These are phyloP conservation scores for Pegoplata infirma DNA, from an alignment of 2,888 invertebrate species.

Conservation along the genomic window DNA sequence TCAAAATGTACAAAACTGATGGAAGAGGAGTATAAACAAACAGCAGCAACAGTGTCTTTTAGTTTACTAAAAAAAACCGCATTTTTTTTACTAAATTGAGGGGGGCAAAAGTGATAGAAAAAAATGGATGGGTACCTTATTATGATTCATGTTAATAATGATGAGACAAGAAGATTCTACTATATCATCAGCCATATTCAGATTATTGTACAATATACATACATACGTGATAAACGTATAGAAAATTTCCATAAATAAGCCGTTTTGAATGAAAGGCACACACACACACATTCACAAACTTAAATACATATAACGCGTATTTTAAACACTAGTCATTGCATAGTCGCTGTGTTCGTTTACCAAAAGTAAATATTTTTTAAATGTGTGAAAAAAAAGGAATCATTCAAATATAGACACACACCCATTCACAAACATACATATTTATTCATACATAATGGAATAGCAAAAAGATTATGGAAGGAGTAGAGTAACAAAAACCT, in stretches of 20 bases:
- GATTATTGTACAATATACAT: too few relatives aligned
- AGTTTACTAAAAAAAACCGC: slow-evolving; percentile 40
- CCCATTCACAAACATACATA: not conserved
- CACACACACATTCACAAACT: too few relatives aligned
- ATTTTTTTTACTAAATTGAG: slow-evolving; percentile 22
- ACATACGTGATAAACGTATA: not conserved
- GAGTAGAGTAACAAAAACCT: slow-evolving; percentile 25
- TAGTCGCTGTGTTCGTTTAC: slow-evolving; percentile 19
- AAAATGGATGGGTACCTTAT: slow-evolving; percentile 40
- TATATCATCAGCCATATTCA: slow-evolving; percentile 43
- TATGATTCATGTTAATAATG: slow-evolving; percentile 52
- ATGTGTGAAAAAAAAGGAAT: slow-evolving; percentile 50
- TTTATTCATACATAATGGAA: not conserved
- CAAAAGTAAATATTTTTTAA: slow-evolving; percentile 56
- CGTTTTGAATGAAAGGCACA: slow-evolving; percentile 9
- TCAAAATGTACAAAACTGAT: not conserved
- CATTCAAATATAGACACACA: slow-evolving; percentile 2
- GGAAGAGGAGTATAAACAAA: too few relatives aligned
- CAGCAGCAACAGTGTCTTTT: not conserved
- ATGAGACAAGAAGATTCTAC: slow-evolving; percentile 21
- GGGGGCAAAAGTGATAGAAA: not conserved
- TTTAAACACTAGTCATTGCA: slow-evolving; percentile 11
- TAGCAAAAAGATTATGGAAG: slow-evolving; percentile 20
- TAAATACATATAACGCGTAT: slow-evolving; percentile 7
- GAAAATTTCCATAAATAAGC: slow-evolving; percentile 4